These are phyloP conservation scores for Ramphastos sulfuratus DNA, from an alignment of 2,113 vertebrate species.

Conservation along the genomic window DNA sequence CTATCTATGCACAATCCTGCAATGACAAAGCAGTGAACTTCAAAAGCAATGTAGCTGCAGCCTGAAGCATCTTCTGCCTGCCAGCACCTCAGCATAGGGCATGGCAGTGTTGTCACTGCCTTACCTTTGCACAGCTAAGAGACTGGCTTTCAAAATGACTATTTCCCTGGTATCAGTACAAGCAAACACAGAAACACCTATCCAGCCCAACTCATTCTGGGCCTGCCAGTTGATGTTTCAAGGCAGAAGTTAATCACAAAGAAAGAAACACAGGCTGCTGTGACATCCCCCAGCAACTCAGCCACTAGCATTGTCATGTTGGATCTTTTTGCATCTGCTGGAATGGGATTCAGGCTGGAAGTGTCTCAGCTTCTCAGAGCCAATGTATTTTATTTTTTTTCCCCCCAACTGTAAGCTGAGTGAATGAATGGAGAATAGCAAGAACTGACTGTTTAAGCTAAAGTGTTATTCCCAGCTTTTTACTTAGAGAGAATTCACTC, in stretches of 20 bases:
- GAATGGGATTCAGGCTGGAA: neutral
- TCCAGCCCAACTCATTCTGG: neutral
- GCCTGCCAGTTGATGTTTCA: neutral
- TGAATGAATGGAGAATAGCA: conserved; percentile 13
- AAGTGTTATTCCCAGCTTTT: neutral
- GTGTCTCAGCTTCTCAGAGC: neutral
- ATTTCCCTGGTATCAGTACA: neutral
- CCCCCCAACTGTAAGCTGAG: neutral
- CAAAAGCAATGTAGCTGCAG: neutral
- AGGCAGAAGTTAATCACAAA: neutral
- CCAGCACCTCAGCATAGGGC: neutral
- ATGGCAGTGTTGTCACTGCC: neutral
- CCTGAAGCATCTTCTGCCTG: neutral
- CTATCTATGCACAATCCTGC: neutral
- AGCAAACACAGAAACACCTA: neutral
- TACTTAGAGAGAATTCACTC: neutral
- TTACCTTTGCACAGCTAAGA: neutral
- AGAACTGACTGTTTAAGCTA: neutral
- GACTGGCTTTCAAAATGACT: neutral
- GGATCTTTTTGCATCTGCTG: neutral
- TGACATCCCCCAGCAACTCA: neutral
- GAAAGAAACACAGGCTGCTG: neutral
- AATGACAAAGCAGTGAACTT: neutral
- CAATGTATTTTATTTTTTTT: neutral
- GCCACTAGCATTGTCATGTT: neutral